A percentile compares a stretch with the other conserved stretches of the same genome.
phyloP scores from a whole-genome alignment of 2,888 invertebrate species.

The Lingula anatina region DNA sequence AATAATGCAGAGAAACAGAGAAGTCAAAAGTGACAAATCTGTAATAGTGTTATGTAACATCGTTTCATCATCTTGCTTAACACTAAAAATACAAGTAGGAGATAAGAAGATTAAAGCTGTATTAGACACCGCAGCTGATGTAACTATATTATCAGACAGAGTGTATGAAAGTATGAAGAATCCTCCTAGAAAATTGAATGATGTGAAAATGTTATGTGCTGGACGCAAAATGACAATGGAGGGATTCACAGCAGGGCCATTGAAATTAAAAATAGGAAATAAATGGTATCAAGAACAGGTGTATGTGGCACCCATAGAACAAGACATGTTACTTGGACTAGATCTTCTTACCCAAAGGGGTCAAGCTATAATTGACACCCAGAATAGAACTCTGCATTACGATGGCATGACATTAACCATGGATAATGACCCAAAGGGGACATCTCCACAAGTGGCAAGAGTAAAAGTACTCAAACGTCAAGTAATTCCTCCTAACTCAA shows the following conservation, averaged over 20 bases:
- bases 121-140: constrained; percentile 13
- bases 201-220: constrained; percentile 9
- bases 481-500: constrained; percentile 10
- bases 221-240: constrained; percentile 10
- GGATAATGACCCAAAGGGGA: not conserved
- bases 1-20: too few relatives aligned
- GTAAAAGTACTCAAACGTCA: constrained; percentile 1
- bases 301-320: constrained; percentile 13
- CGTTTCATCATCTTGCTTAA: not conserved
- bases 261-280: not conserved
- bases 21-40: too few relatives aligned
- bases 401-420: constrained; percentile 1
- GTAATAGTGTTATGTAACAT: too few relatives aligned
- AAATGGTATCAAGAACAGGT: constrained; percentile 4
- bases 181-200: constrained; percentile 6
- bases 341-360: constrained; percentile 7
- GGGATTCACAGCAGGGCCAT: constrained; percentile 6
- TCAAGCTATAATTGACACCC: constrained; percentile 3
- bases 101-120: constrained; percentile 3
- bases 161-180: constrained; percentile 5
- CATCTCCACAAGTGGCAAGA: constrained; percentile 4
- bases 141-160: constrained; percentile 13
- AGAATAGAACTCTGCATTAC: not conserved
- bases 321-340: constrained; percentile 13
- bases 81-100: constrained; percentile 1